A percentile compares a stretch with the other conserved stretches of the same genome.
phyloP scores from a whole-genome alignment of 1,140 invertebrate genomes.

The Luehdorfia chinensis region DNA sequence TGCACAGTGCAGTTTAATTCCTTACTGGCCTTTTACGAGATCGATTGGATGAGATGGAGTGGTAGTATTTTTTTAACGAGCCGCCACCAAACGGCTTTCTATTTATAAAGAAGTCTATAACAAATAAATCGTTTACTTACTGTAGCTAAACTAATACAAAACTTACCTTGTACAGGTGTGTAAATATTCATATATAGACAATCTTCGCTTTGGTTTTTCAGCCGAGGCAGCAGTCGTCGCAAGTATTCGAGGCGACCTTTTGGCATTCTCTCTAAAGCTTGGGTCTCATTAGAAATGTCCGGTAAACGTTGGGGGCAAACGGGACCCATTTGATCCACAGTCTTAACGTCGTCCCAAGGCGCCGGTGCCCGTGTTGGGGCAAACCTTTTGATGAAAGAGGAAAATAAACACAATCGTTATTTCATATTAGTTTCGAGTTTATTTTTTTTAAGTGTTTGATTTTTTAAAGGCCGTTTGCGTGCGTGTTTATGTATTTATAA shows the following conservation, averaged over 20 bases:
- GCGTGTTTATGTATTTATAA: no score
- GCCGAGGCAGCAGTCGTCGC: slow-evolving; percentile 87
- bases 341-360: slow-evolving; percentile 91
- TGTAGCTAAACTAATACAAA: background rate
- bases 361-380: slow-evolving; percentile 92
- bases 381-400: slow-evolving; percentile 80
- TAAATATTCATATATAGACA: slow-evolving; percentile 98
- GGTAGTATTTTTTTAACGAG: no score
- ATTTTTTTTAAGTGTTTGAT: no score
- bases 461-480: no score
- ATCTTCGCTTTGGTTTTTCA: slow-evolving; percentile 96
- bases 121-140: no score
- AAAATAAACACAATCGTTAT: background rate
- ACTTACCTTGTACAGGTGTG: slow-evolving; percentile 93
- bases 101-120: no score
- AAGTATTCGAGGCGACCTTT: slow-evolving; percentile 93
- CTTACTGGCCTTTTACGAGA: no score
- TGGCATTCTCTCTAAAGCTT: slow-evolving; percentile 90
- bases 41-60: no score
- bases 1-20: no score
- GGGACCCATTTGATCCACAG: slow-evolving; percentile 88
- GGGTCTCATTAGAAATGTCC: slow-evolving; percentile 90
- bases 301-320: slow-evolving; percentile 94
- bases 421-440: background rate
- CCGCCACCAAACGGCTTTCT: no score